A percentile compares a stretch with the other conserved stretches of the same genome.
phyloP scores from a whole-genome alignment of 2,113 vertebrate genomes.

The Lepisosteus oculatus region DNA sequence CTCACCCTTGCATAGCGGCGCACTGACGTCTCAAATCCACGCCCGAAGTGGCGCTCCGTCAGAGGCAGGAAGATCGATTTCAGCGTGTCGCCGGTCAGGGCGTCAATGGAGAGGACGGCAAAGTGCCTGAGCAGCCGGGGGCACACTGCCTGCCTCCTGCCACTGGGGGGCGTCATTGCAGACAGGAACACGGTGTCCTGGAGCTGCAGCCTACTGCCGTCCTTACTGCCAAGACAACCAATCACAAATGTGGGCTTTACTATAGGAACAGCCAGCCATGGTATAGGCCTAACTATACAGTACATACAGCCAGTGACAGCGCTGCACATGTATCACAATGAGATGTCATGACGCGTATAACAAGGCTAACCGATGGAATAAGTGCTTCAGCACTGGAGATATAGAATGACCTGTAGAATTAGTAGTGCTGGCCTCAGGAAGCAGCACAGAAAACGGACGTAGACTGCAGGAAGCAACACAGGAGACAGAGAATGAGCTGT shows the following conservation, averaged over 20 bases:
- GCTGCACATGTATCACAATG: no score
- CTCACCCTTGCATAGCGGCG: conserved; percentile 26
- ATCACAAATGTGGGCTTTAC: background rate
- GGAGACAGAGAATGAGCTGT: background rate
- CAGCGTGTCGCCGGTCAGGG: conserved; percentile 26
- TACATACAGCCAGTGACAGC: no score
- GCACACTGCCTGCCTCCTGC: conserved; percentile 43
- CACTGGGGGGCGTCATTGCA: conserved; percentile 61
- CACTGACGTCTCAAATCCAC: conserved; percentile 20
- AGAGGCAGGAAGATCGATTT: conserved; percentile 15
- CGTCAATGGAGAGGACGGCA: conserved; percentile 21
- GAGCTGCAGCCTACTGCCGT: conserved; percentile 35
- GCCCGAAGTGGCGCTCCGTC: conserved; percentile 36
- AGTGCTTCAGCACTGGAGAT: no score
- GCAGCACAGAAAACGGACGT: no score
- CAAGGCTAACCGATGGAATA: no score
- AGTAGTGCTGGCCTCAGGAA: no score
- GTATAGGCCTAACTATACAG: background rate
- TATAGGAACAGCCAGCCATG: background rate
- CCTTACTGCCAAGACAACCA: conserved; percentile 32
- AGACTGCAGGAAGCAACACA: background rate
- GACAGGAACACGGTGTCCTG: conserved; percentile 53
- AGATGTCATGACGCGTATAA: no score
- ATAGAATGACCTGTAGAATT: no score
- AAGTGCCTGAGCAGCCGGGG: conserved; percentile 16